These are phyloP conservation scores for Apamea crenata DNA, from an alignment of 2,888 invertebrate species.

Conservation along the genomic window DNA sequence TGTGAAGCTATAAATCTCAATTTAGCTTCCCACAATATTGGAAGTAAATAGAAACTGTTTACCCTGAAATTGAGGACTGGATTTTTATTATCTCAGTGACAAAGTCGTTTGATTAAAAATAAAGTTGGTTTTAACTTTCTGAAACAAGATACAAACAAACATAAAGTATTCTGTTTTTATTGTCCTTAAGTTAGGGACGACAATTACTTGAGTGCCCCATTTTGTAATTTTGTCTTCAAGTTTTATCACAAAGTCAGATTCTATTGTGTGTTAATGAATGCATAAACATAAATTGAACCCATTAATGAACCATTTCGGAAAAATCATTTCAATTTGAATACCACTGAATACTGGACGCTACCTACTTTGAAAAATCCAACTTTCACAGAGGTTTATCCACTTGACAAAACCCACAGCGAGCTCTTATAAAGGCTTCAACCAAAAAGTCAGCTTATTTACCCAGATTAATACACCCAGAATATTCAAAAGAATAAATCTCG, in stretches of 20 bases:
- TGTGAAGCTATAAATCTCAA: constrained; percentile 40
- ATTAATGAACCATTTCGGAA: neutral
- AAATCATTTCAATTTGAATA: neutral
- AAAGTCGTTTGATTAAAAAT: constrained; percentile 68
- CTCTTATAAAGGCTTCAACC: neutral
- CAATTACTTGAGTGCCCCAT: constrained; percentile 28
- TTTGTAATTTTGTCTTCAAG: constrained; percentile 17
- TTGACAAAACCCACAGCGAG: constrained; percentile 5
- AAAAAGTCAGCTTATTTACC: constrained; percentile 2
- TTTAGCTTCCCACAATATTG: constrained; percentile 30
- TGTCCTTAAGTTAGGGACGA: constrained; percentile 26
- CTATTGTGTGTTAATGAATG: neutral
- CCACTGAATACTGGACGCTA: neutral
- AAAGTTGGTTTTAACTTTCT: constrained; percentile 56
- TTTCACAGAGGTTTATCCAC: neutral
- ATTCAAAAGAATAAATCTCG: constrained; percentile 44
- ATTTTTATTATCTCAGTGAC: constrained; percentile 64
- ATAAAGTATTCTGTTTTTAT: constrained; percentile 37
- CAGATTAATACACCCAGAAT: constrained; percentile 22
- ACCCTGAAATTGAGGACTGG: constrained; percentile 58
- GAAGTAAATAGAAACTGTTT: constrained; percentile 67
- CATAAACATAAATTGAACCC: neutral
- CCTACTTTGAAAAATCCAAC: neutral
- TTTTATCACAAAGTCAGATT: constrained; percentile 23
- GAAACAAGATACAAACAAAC: constrained; percentile 41